Conservation (phyloP, 2,113 vertebrate species). For the Amia ocellicauda region DNA sequence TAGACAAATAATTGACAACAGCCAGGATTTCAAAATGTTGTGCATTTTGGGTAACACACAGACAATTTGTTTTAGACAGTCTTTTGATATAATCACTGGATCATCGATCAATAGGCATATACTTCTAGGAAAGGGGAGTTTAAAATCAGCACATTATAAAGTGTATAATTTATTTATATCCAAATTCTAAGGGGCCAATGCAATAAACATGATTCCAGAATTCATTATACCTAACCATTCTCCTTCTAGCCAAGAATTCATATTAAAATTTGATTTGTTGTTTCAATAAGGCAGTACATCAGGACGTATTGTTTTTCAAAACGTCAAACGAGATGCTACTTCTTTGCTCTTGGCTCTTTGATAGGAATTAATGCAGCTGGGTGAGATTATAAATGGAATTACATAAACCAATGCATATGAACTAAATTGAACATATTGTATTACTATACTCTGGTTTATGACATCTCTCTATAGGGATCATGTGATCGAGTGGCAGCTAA, state of each 20-base stretch:
- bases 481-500: too few species aligned
- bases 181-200: conserved; percentile 49
- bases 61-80: conserved; percentile 49
- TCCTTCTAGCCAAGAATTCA: conserved; percentile 17
- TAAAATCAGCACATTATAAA: conserved; percentile 58
- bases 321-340: neutral
- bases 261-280: conserved; percentile 22
- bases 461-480: too few species aligned
- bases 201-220: conserved; percentile 59
- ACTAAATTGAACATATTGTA: too few species aligned
- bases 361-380: neutral
- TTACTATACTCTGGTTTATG: too few species aligned
- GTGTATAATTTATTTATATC: conserved; percentile 65
- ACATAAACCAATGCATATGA: neutral
- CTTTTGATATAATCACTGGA: conserved; percentile 56
- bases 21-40: conserved; percentile 31
- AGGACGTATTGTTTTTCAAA: neutral
- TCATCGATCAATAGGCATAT: conserved; percentile 50
- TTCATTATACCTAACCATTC: too few species aligned
- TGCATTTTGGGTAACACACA: too few species aligned
- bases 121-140: conserved; percentile 53
- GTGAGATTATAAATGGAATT: too few species aligned
- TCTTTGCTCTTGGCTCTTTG: neutral
- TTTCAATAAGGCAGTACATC: neutral
- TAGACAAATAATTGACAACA: conserved; percentile 20